These are phyloP conservation scores for Ophion slaviceki DNA, from an alignment of 2,888 invertebrate genomes.

Conservation along the genomic window DNA sequence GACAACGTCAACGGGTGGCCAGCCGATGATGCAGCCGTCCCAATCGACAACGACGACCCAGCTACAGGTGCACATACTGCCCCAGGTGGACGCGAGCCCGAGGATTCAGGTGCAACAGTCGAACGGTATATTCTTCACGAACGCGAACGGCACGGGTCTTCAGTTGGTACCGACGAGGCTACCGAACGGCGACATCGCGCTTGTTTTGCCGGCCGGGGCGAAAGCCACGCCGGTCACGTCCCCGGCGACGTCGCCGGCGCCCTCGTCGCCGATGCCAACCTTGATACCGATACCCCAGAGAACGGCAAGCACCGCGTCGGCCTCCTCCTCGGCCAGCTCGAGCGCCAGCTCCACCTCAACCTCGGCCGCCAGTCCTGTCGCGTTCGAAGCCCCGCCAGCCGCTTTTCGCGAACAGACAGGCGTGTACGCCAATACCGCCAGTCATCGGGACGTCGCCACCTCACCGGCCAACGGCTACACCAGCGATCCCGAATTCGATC, in stretches of 20 bases:
- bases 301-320: slow-evolving; percentile 89
- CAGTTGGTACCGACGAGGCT: slow-evolving; percentile 92
- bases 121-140: slow-evolving; percentile 87
- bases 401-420: slow-evolving; percentile 83
- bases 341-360: slow-evolving; percentile 83
- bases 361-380: slow-evolving; percentile 83
- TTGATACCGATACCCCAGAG: slow-evolving; percentile 91
- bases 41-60: slow-evolving; percentile 82
- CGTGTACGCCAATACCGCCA: slow-evolving; percentile 76
- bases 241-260: slow-evolving; percentile 82
- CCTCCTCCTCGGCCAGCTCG: slow-evolving; percentile 86
- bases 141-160: slow-evolving; percentile 89
- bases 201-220: slow-evolving; percentile 89
- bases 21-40: slow-evolving; percentile 77
- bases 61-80: slow-evolving; percentile 86
- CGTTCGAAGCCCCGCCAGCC: slow-evolving; percentile 85
- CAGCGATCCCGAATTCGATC: slow-evolving; percentile 81
- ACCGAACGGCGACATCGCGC: slow-evolving; percentile 92
- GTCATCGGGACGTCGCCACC: slow-evolving; percentile 85
- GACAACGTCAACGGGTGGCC: slow-evolving; percentile 15
- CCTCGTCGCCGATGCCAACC: slow-evolving; percentile 86
- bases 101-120: slow-evolving; percentile 82
- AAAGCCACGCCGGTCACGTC: slow-evolving; percentile 84
- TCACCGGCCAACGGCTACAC: slow-evolving; percentile 81
- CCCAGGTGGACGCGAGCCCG: slow-evolving; percentile 80